Conservation (phyloP, 92 coral and sea anemone genomes). For the Hydrozoanthus gracilis region DNA sequence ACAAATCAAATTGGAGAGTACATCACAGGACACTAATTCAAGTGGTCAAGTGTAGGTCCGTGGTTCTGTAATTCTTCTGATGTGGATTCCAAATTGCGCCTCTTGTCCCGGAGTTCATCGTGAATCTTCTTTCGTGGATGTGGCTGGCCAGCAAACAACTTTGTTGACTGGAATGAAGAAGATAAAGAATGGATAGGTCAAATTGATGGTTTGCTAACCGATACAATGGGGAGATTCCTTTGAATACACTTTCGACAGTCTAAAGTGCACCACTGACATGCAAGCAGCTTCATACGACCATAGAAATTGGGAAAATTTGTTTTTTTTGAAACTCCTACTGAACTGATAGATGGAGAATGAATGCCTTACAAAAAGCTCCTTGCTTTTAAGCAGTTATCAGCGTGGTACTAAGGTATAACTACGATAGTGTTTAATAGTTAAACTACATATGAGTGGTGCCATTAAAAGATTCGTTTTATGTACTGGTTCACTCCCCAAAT, state of each 20-base stretch:
- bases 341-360: neutral
- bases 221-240: neutral
- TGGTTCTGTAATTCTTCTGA: no score
- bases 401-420: neutral
- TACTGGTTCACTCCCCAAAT: no score
- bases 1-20: no score
- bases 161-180: neutral
- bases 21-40: no score
- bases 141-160: neutral
- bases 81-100: no score
- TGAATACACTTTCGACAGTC: neutral
- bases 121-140: neutral
- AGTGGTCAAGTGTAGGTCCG: no score
- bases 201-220: neutral
- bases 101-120: no score
- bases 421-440: no score
- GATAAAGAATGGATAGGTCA: neutral
- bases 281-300: neutral
- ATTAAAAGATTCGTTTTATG: no score
- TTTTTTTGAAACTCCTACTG: neutral
- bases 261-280: neutral
- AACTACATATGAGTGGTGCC: neutral
- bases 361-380: neutral
- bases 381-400: neutral
- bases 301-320: neutral